Evolutionary conservation across 2,113 vertebrate species (phyloP).

Genomic region (Pagrus major): DNA sequence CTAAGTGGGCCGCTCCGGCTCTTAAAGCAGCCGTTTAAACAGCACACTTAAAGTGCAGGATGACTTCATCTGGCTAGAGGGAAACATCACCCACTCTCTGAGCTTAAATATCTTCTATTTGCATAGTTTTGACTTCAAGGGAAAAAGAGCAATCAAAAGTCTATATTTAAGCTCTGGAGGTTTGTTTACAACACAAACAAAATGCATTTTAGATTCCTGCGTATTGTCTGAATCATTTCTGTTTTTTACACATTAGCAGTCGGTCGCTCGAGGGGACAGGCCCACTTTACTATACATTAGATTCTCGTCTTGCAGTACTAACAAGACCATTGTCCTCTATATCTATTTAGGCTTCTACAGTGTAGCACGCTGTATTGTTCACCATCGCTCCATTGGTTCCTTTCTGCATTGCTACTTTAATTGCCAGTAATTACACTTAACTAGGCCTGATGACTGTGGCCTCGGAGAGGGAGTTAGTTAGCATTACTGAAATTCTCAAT

Average conservation of each 20-base stretch:
- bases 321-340: constrained; percentile 30
- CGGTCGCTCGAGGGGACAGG: constrained; percentile 9
- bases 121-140: constrained; percentile 30
- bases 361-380: constrained; percentile 10
- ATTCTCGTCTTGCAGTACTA: constrained; percentile 7
- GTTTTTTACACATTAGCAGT: constrained; percentile 19
- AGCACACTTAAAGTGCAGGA: constrained; percentile 17
- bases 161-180: constrained; percentile 13
- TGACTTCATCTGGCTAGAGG: constrained; percentile 39
- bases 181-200: constrained; percentile 33
- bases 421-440: constrained; percentile 69
- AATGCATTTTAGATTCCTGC: constrained; percentile 15
- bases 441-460: constrained; percentile 64
- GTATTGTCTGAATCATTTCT: constrained; percentile 11
- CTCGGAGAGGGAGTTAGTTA: constrained; percentile 50
- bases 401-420: constrained; percentile 56
- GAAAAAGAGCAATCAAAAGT: constrained; percentile 17
- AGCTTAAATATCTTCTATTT: constrained; percentile 39
- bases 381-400: constrained; percentile 44
- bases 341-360: constrained; percentile 20
- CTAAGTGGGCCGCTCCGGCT: constrained; percentile 40
- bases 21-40: constrained; percentile 49
- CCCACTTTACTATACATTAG: constrained; percentile 36
- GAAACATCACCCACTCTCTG: constrained; percentile 15
- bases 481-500: constrained; percentile 50